These are phyloP conservation scores for Rhadina sibilatrix DNA, from an alignment of 2,113 vertebrate species.

Conservation along the genomic window DNA sequence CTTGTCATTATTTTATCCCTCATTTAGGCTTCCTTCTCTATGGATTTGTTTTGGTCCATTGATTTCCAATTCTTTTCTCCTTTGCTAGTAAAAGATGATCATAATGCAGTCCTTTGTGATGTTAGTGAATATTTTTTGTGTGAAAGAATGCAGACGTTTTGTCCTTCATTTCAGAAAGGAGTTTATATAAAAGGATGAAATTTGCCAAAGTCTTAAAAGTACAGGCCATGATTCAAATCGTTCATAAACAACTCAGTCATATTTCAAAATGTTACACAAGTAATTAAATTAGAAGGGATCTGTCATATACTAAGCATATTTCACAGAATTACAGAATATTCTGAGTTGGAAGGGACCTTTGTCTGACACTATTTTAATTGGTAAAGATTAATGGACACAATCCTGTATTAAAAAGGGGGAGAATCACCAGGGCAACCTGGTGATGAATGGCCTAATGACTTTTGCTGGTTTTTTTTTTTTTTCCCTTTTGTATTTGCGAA, in stretches of 20 bases:
- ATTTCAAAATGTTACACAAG: not conserved
- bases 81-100: not conserved
- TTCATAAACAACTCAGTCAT: not conserved
- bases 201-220: not conserved
- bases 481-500: not conserved
- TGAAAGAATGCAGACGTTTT: not conserved
- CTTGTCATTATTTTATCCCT: not conserved
- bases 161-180: not conserved
- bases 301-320: not conserved
- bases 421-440: not conserved
- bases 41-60: not conserved
- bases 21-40: not conserved
- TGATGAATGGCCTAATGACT: not conserved
- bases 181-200: not conserved
- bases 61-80: not conserved
- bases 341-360: not conserved
- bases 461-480: not conserved
- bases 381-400: not conserved
- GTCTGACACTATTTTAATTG: not conserved
- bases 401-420: not conserved
- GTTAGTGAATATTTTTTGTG: not conserved
- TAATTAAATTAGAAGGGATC: conserved; percentile 12
- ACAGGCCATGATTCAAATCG: not conserved
- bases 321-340: not conserved
- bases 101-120: not conserved